phyloP scores from a whole-genome alignment of 2,113 vertebrate species.

The Caranx ignobilis region DNA sequence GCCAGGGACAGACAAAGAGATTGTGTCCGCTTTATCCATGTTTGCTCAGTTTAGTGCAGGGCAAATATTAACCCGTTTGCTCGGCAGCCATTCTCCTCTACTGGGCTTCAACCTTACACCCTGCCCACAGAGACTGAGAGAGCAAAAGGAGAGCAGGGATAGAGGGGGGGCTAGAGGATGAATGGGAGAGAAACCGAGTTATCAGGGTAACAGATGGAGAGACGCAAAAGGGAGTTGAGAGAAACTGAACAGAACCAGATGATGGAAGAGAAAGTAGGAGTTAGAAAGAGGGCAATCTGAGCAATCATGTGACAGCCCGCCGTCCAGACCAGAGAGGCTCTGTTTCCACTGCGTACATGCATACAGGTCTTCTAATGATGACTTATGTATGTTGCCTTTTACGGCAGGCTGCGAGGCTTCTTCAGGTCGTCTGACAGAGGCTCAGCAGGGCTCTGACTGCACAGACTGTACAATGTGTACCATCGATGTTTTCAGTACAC shows the following conservation, averaged over 20 bases:
- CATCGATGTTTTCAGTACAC: slow-evolving; percentile 14
- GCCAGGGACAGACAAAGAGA: slow-evolving; percentile 63
- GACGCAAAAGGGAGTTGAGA: slow-evolving; percentile 24
- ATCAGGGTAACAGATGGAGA: slow-evolving; percentile 36
- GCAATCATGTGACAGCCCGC: neutral
- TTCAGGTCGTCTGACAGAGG: slow-evolving; percentile 16
- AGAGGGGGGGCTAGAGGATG: slow-evolving; percentile 1
- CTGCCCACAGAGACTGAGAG: slow-evolving; percentile 34
- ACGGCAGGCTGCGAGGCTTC: neutral
- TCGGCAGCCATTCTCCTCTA: slow-evolving; percentile 63
- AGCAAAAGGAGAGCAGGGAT: slow-evolving; percentile 1
- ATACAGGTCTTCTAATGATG: neutral
- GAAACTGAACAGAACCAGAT: slow-evolving; percentile 36
- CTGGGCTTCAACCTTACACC: slow-evolving; percentile 57
- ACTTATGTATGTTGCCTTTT: slow-evolving; percentile 10
- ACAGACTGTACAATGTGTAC: slow-evolving; percentile 9
- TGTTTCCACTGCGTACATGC: neutral
- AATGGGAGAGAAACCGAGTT: slow-evolving; percentile 1
- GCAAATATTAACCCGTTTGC: slow-evolving; percentile 77
- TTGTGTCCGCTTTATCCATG: slow-evolving; percentile 75
- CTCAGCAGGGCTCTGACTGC: slow-evolving; percentile 17
- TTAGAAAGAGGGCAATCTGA: slow-evolving; percentile 15
- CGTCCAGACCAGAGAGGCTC: slow-evolving; percentile 8
- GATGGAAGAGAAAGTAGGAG: slow-evolving; percentile 19
- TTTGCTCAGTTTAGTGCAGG: slow-evolving; percentile 78